Evolutionary conservation across 2,888 invertebrate genomes (phyloP).

Genomic region (Drosophila robusta): DNA sequence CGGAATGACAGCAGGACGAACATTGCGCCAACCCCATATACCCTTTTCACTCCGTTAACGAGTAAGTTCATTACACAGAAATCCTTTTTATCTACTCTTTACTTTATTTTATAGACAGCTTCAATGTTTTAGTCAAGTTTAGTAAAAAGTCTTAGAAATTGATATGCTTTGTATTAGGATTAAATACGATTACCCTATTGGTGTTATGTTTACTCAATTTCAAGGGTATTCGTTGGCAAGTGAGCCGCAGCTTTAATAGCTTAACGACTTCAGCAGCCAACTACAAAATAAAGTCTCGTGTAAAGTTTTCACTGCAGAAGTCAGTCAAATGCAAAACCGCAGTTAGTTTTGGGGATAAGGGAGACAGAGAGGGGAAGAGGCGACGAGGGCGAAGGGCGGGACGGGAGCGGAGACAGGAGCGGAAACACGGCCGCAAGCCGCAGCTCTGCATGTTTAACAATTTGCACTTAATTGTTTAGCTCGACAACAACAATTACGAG

Average conservation of each 20-base stretch:
- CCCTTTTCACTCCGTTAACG: too few relatives aligned
- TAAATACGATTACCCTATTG: too few relatives aligned
- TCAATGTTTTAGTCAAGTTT: too few relatives aligned
- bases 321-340: conserved; percentile 53
- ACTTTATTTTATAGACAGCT: too few relatives aligned
- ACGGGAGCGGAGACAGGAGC: not conserved
- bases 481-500: conserved; percentile 41
- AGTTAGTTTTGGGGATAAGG: conserved; percentile 20
- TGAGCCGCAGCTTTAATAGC: conserved; percentile 12
- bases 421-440: conserved; percentile 32
- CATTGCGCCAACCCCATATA: too few relatives aligned
- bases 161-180: too few relatives aligned
- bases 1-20: too few relatives aligned
- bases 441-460: conserved; percentile 60
- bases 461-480: conserved; percentile 64
- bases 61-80: too few relatives aligned
- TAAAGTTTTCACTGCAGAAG: conserved; percentile 16
- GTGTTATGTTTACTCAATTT: too few relatives aligned
- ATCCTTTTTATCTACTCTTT: too few relatives aligned
- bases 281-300: conserved; percentile 14
- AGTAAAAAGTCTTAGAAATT: too few relatives aligned
- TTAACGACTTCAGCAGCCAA: conserved; percentile 29
- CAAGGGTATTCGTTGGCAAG: not conserved
- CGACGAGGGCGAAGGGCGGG: not conserved
- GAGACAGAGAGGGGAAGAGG: not conserved